Evolutionary conservation across 2,888 invertebrate species (phyloP), one percentile per base, ranked within the genome.

Genomic region (Himalopsyche anomala): DNA sequence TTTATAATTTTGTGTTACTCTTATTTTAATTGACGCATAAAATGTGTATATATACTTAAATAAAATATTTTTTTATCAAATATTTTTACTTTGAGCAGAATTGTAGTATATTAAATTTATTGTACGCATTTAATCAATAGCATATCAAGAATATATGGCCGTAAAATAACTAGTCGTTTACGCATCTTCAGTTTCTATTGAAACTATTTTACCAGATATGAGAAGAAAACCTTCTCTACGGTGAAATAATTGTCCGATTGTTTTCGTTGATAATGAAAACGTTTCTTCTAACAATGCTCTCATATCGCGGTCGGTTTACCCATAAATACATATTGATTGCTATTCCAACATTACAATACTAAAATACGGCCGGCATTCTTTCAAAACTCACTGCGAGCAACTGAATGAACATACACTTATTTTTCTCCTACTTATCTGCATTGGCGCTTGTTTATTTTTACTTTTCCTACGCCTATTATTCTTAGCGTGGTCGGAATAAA

Each of bases 211-310:
- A 19, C 45, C 83, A 84, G 87, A 87, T 87, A 87, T 86, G 87
- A 87, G 82, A 82, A 84, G 42, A 36, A 17, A 19, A 19, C 62
- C 62, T 62, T 19, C 19, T 62, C 19, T 62, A 19, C 82, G 82
- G 56, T 55, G 84, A 87, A 87, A 87, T 88, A 88, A 88, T 85
- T 88, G 87, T 88, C 15, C 86, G 88, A 88, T 88, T 88, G 88
- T 88, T 85, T 87, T 79, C 83, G 62, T 69, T 45, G 85, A 85
- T 88, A 88, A 88, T 87, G 85, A 86, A 85, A 79, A 87, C 82
- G 54, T 85, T 81, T 82, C 82, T 80, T 82, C 83, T 84, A 86
- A 87, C 88, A 87, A 87, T 87, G 85, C 85, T 40, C 28, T 81
- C 84, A 51, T 82, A 83, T 62, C 11, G 54, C 79, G 42, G 42